Base-by-base conservation (phyloP, 2,113 vertebrate species). In the Talpa occidentalis region DNA sequence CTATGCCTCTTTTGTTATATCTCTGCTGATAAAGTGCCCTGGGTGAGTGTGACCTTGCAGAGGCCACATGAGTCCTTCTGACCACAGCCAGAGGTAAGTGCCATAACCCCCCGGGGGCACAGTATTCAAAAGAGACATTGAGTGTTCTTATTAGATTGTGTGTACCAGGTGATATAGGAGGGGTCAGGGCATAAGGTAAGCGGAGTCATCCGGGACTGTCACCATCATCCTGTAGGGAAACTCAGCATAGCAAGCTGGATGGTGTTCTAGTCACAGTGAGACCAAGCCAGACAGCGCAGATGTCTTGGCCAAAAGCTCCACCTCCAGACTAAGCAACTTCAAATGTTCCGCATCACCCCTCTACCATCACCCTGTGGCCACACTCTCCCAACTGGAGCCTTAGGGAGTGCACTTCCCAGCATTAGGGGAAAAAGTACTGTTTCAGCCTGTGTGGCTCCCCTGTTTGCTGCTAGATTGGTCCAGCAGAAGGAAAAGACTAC, bases 121-220 rank as follows among this genome's bases (percentile, higher is more conserved):
- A 28, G 17, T 54, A 44, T n/a, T 81, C 79, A 90, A 69, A 81
- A 62, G 10, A 89, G 24, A 74, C 4, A 9, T 54, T 32, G 42
- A 49, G 12, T 49, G 32, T 67, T 17, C 22, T 30, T 52, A 59
- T n/a, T 35, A 70, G 26, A 64, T 49, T 40, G 66, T 17, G 26
- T 49, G 8, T 49, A 10, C 47, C 12, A 14, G 12, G 47, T 49
- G 47, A 14, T 10, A 49, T 10, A 11, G 30, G 28, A 76, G 7
- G 14, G 59, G 52, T 28, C 32, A 2, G n/a, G 22, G 21, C 6
- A 11, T 21, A 16, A n/a, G 5, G 16, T 0, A 59, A 19, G 21
- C 47, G n/a, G 56, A 74, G 28, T 42, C 85, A 47, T 15, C 8
- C 11, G 35, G 7, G 52, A 11, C 30, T 47, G 16, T 26, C 3